Evolutionary conservation across 2,113 vertebrate species (phyloP).

Genomic region (Arizona elegans): DNA sequence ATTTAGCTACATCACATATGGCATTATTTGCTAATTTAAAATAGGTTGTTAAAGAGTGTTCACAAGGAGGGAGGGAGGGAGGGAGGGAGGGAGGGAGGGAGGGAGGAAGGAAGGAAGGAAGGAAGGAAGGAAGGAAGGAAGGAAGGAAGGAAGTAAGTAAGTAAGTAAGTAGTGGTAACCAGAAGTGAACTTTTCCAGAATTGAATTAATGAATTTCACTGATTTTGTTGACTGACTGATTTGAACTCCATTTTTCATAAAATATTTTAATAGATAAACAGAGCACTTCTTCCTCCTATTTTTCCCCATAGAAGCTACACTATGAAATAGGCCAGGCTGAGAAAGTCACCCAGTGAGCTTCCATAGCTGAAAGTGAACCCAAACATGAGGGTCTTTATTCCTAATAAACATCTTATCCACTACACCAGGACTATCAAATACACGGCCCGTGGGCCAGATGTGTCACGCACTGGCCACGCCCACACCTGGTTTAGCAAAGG

Average conservation of each 20-base stretch:
- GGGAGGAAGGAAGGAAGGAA: neutral
- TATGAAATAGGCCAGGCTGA: neutral
- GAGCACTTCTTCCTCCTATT: neutral
- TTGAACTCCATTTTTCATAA: neutral
- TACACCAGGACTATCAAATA: neutral
- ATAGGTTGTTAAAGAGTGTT: neutral
- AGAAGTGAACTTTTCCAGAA: neutral
- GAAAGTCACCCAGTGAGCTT: neutral
- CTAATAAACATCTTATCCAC: neutral
- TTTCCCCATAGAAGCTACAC: neutral
- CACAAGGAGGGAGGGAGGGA: neutral
- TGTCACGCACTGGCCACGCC: too few relatives aligned
- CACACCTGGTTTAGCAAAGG: too few relatives aligned
- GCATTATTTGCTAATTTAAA: neutral
- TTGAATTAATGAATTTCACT: neutral
- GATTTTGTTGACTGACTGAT: neutral
- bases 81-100: too few relatives aligned
- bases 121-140: too few relatives aligned
- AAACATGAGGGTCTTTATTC: neutral
- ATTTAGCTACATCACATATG: neutral
- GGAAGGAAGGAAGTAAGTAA: neutral
- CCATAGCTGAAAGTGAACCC: neutral
- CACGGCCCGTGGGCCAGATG: too few relatives aligned
- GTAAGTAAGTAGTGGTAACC: neutral
- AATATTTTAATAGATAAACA: neutral